Percentiles rank a stretch among this genome's conserved stretches.
Evolutionary conservation across 2,888 invertebrate species (phyloP).

Genomic region (Lasioglossum marginatum): DNA sequence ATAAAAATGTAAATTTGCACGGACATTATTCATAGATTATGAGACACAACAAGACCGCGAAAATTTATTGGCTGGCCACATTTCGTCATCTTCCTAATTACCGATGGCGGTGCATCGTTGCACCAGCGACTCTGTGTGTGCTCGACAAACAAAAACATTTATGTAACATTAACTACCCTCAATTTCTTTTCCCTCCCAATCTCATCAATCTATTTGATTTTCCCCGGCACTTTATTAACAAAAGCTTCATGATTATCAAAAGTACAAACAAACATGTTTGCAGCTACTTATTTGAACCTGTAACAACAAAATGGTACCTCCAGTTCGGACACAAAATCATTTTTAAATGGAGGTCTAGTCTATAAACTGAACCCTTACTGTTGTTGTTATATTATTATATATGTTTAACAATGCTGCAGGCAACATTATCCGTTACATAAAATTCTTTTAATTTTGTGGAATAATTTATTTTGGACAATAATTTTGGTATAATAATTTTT

Average conservation of each 20-base stretch:
- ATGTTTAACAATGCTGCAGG: too few species aligned
- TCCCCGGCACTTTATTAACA: background rate
- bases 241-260: background rate
- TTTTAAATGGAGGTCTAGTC: background rate
- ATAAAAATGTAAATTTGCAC: background rate
- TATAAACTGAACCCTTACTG: too few species aligned
- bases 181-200: background rate
- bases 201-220: background rate
- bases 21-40: background rate
- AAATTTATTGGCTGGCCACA: background rate
- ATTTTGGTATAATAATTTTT: too few species aligned
- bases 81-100: background rate
- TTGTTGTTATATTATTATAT: too few species aligned
- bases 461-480: too few species aligned
- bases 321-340: background rate
- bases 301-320: background rate
- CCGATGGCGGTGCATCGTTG: background rate
- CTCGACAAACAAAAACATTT: conserved; percentile 2
- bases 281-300: background rate
- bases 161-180: background rate
- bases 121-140: background rate
- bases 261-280: background rate
- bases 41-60: background rate
- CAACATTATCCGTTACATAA: too few species aligned
- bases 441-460: too few species aligned